Evolutionary conservation across 2,888 invertebrate species (phyloP).

Genomic region (Apodemia zela): DNA sequence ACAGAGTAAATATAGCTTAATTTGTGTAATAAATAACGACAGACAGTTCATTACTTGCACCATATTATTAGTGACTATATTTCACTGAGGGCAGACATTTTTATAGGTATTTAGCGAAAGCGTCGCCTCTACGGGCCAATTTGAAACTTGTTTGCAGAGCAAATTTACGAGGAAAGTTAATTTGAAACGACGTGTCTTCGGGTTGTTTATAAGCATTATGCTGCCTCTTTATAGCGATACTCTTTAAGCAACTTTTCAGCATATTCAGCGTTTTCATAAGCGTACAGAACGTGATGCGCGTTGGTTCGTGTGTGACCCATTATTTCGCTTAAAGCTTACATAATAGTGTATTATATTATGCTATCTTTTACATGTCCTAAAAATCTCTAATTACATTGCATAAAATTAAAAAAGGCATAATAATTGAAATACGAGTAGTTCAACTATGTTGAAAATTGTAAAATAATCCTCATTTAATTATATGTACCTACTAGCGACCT

Average conservation of each 20-base stretch:
- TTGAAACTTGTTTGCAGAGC: constrained; percentile 76
- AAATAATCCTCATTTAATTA: no score
- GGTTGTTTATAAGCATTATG: constrained; percentile 38
- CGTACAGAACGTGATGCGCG: not conserved
- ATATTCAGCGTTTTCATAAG: constrained; percentile 11
- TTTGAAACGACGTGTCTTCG: constrained; percentile 40
- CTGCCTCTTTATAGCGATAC: constrained; percentile 29
- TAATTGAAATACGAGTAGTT: no score
- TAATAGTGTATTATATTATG: not conserved
- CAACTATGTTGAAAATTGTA: no score
- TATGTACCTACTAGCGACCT: no score
- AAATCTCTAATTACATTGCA: no score
- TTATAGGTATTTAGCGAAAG: constrained; percentile 80
- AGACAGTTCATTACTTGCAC: constrained; percentile 31
- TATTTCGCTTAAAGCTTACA: not conserved
- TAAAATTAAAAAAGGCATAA: no score
- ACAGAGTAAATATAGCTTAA: constrained; percentile 2
- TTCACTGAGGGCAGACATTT: constrained; percentile 74
- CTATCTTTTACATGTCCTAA: no score
- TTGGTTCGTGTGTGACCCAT: not conserved
- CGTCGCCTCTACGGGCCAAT: constrained; percentile 75
- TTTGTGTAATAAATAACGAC: constrained; percentile 28
- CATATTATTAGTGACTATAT: constrained; percentile 66
- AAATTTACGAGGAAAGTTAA: constrained; percentile 61
- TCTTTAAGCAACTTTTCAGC: constrained; percentile 22